Conservation (phyloP, 2,888 invertebrate species). For the Sepioteuthis lessoniana region DNA sequence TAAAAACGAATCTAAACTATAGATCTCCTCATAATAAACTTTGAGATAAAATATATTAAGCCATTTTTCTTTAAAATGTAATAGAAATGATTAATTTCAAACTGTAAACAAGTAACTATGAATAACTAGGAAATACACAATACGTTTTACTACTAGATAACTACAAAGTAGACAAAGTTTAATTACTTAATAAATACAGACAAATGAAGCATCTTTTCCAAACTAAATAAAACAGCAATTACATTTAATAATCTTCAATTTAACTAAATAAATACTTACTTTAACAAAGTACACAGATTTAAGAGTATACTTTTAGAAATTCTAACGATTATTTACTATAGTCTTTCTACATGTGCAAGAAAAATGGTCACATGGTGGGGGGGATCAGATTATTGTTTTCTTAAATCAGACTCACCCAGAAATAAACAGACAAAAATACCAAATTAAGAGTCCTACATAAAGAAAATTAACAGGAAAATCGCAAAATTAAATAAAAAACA, state of each 20-base stretch:
- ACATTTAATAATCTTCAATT: background rate
- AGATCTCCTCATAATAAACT: background rate
- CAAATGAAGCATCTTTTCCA: background rate
- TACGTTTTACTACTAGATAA: background rate
- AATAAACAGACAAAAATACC: background rate
- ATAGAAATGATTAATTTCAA: background rate
- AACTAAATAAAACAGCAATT: too few species aligned
- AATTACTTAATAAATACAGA: background rate
- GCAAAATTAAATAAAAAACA: background rate
- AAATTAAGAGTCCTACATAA: background rate
- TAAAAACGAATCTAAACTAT: background rate
- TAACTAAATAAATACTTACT: background rate
- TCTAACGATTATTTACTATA: background rate
- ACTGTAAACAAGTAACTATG: background rate
- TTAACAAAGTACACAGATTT: background rate
- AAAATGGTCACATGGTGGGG: background rate
- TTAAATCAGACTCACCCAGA: background rate
- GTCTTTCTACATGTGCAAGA: background rate
- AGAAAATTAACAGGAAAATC: background rate
- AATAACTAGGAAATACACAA: background rate
- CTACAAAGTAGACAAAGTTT: background rate
- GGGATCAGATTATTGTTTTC: conserved; percentile 33
- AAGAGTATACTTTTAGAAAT: background rate
- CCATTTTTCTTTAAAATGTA: background rate
- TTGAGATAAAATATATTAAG: background rate